Evolutionary conservation across 1,140 invertebrate species (phyloP), one percentile per base, ranked within the genome.

Genomic region (Pinna nobilis): DNA sequence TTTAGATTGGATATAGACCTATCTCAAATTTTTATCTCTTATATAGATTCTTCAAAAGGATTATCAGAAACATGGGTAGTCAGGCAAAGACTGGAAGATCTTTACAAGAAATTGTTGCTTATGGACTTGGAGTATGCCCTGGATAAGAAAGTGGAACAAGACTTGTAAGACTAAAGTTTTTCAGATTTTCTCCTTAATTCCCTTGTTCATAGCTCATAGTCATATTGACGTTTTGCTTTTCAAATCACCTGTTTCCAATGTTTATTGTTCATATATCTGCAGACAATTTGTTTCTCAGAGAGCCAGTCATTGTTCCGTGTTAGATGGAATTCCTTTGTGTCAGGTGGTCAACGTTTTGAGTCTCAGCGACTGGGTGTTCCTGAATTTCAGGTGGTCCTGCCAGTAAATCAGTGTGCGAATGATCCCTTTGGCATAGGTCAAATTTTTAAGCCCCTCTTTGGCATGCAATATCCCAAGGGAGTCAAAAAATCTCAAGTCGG

Each of bases 141-240:
- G 79, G 94, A 96, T 87, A 94, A 94, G 83, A 96, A 96, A 90
- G 94, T 96, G 25, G 95, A 96, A 87, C 95, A 95, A 85, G 95
- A 96, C 82, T 88, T 96, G 73, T 89, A 80, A 85, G 88, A 84
- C 67, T 25, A 35, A 11, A 20, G 15, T 64, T n/a, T 49, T 7
- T 20, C 7, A 30, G 7, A 32, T 57, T 13, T 23, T 57, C 2
- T 18, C 44, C n/a, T n/a, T n/a, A n/a, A n/a, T n/a, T 47, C 2
- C 3, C 44, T 18, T 20, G 44, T 47, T 18, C 44, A 47, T 3
- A 47, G 23, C 23, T 47, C 1, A 3, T 7, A 7, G 44, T 18
- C 23, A 20, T 1, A 18, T 47, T 47, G 1, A 47, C n/a, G n/a
- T 44, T 44, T 15, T 44, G 13, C 13, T 44, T 44, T 1, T 44